Evolutionary conservation across 2,888 invertebrate species (phyloP).

Genomic region (Mesoligia furuncula): DNA sequence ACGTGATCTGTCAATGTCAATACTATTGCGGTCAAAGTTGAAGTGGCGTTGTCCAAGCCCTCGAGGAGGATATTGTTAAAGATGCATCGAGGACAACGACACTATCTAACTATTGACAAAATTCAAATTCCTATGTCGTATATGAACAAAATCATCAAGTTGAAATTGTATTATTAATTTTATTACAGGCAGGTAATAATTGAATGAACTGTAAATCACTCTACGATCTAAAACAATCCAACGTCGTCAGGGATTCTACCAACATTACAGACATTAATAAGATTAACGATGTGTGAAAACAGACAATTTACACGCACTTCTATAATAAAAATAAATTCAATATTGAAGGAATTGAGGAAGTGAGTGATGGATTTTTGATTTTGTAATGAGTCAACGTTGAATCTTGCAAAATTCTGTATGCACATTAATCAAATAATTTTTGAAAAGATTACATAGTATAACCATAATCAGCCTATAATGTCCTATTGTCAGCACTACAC

Average conservation of each 20-base stretch:
- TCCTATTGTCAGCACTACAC: neutral
- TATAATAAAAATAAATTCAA: conserved; percentile 20
- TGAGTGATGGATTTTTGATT: conserved; percentile 5
- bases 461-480: neutral
- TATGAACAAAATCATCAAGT: neutral
- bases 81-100: neutral
- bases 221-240: conserved; percentile 9
- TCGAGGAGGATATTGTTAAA: neutral
- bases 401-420: neutral
- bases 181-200: conserved; percentile 7
- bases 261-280: conserved; percentile 23
- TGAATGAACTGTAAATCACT: conserved; percentile 19
- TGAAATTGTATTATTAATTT: neutral
- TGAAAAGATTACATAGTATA: neutral
- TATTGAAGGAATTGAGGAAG: conserved; percentile 9
- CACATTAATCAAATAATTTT: conserved; percentile 20
- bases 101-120: neutral
- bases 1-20: neutral
- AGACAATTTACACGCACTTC: conserved; percentile 32
- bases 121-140: neutral
- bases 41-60: neutral
- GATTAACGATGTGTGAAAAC: conserved; percentile 28
- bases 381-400: neutral
- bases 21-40: conserved; percentile 3
- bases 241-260: neutral